Evolutionary conservation across 2,797 vertebrate genomes (phyloP).

Genomic region (Molossus molossus): DNA sequence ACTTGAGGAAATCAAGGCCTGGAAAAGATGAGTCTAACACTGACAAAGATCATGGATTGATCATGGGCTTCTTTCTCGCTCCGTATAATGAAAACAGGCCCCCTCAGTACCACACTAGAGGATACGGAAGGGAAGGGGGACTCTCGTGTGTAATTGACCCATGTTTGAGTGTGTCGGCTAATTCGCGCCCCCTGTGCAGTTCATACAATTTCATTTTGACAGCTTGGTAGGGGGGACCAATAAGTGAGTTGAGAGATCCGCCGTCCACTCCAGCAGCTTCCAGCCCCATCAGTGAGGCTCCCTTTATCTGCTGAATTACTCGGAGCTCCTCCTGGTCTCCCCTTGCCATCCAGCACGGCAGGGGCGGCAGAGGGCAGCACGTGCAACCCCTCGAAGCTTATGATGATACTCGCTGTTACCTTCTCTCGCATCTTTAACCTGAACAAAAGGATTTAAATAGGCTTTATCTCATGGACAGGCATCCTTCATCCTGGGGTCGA

Average conservation of each 20-base stretch:
- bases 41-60: neutral
- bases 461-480: slow-evolving; percentile 36
- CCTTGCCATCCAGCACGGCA: neutral
- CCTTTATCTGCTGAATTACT: slow-evolving; percentile 57
- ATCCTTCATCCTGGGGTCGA: slow-evolving; percentile 50
- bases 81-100: neutral
- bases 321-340: slow-evolving; percentile 16
- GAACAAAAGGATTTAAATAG: slow-evolving; percentile 60
- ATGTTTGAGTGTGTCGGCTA: slow-evolving; percentile 66
- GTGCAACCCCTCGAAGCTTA: neutral
- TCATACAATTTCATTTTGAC: slow-evolving; percentile 78
- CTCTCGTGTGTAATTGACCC: slow-evolving; percentile 29
- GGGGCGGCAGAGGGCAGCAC: neutral
- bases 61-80: neutral
- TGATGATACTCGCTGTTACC: slow-evolving; percentile 19
- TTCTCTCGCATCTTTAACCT: slow-evolving; percentile 53
- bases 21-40: neutral
- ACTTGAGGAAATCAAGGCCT: slow-evolving; percentile 21
- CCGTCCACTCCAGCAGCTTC: slow-evolving; percentile 34
- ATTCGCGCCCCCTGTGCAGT: neutral
- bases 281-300: neutral
- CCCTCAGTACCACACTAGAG: neutral
- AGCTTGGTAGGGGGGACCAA: slow-evolving; percentile 60
- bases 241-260: slow-evolving; percentile 41
- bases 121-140: neutral